Evolutionary conservation across 2,113 vertebrate genomes (phyloP).

Genomic region (Guaruba guarouba): DNA sequence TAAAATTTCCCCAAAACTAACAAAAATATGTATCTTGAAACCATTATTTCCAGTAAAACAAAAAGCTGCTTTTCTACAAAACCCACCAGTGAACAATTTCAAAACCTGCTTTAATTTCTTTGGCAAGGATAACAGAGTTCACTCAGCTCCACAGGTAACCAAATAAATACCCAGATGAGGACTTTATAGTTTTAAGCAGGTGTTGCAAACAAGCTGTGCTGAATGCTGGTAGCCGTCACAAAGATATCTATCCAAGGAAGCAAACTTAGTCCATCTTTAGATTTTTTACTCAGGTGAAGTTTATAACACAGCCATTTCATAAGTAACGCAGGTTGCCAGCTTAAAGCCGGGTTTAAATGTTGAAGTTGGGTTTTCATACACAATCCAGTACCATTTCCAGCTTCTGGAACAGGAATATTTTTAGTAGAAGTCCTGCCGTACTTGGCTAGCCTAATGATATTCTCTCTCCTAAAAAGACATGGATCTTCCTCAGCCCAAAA

Average conservation of each 20-base stretch:
- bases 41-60: not conserved
- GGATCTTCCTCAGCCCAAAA: not conserved
- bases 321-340: not conserved
- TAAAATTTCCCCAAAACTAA: not conserved
- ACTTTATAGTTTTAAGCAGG: not conserved
- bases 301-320: not conserved
- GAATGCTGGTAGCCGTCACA: not conserved
- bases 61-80: not conserved
- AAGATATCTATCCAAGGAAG: not conserved
- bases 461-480: not conserved
- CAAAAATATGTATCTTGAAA: not conserved
- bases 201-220: not conserved
- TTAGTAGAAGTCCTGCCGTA: not conserved
- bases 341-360: not conserved
- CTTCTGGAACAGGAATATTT: not conserved
- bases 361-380: not conserved
- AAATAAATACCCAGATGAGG: not conserved
- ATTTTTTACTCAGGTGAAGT: not conserved
- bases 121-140: not conserved
- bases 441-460: not conserved
- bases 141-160: not conserved
- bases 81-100: not conserved
- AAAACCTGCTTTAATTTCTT: not conserved
- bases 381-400: not conserved
- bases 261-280: not conserved